Evolutionary conservation across 1,140 invertebrate species (phyloP), one percentile per base, ranked within the genome.

Genomic region (Cecropterus lyciades): DNA sequence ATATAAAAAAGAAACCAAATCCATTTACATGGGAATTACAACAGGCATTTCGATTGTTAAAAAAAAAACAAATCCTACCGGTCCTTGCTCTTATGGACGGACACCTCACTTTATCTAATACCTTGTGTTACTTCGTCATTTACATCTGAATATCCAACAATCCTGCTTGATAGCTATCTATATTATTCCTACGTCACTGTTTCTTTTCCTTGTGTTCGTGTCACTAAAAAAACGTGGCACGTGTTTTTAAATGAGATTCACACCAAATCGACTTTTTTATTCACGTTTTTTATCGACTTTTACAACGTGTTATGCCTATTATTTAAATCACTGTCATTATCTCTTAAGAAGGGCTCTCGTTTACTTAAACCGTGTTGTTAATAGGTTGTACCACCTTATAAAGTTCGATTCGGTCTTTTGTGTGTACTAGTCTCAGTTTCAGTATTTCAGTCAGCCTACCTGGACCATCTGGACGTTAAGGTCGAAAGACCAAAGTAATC

Each of bases 361-460:
- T 8, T 33, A 8, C 6, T 33, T 33, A 5, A 5, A 24, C 20
- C 5, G 20, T 24, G 20, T 24, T 24, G 20, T 24, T 24, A 3
- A n/a, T n/a, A n/a, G n/a, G n/a, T n/a, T n/a, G n/a, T n/a, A n/a
- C n/a, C n/a, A n/a, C n/a, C n/a, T 24, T 24, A 24, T 3, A 3
- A 24, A 24, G 20, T 24, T 24, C 20, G 1, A 24, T 24, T 24
- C 20, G 20, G 20, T 24, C 65, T 72, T 37, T 45, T 10, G 68
- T 79, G 80, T 78, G 70, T 20, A 51, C 82, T 65, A 71, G 67
- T 71, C 75, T 79, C 82, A 79, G 68, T 83, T 83, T 85, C 83
- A 85, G 81, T 63, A 79, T 82, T 79, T 79, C 74, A 79, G 77
- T 64, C 73, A 69, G 49, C 68, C 65, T 53, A 45, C 45, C 53